Evolutionary conservation across 2,797 vertebrate genomes (phyloP).

Genomic region (Halcyon leucocephala): DNA sequence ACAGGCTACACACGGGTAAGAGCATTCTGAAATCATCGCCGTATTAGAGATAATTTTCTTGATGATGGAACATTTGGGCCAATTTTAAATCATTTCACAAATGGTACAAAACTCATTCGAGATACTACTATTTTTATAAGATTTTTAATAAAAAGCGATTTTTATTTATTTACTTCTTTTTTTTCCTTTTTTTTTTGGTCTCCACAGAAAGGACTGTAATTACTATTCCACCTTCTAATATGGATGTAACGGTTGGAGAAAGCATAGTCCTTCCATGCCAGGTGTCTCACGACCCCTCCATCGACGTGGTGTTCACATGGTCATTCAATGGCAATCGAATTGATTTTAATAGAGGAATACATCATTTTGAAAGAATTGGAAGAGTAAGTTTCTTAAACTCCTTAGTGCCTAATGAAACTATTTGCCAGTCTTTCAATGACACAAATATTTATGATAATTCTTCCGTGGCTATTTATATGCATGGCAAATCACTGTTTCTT

Average conservation of each 20-base stretch:
- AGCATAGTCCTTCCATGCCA: conserved; percentile 90
- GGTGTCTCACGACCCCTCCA: conserved; percentile 84
- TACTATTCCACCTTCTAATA: conserved; percentile 80
- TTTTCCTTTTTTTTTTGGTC: neutral
- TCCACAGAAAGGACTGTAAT: conserved; percentile 86
- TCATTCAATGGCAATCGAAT: conserved; percentile 86
- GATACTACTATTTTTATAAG: neutral
- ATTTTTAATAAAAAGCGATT: neutral
- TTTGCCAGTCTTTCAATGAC: neutral
- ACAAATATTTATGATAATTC: neutral
- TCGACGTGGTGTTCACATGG: conserved; percentile 86
- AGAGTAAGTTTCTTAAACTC: conserved; percentile 79
- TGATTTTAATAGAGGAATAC: conserved; percentile 80
- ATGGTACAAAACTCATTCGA: neutral
- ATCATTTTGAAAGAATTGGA: conserved; percentile 89
- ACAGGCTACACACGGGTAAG: neutral
- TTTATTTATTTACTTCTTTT: too few relatives aligned
- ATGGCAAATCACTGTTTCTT: conserved; percentile 25
- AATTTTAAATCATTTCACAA: neutral
- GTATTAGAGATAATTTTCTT: neutral
- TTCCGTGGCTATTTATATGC: neutral
- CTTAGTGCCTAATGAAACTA: neutral
- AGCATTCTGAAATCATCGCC: neutral
- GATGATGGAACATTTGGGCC: neutral
- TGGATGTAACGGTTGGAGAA: conserved; percentile 88